Base-by-base conservation (phyloP, 2,797 vertebrate species). In the Melopsittacus undulatus region DNA sequence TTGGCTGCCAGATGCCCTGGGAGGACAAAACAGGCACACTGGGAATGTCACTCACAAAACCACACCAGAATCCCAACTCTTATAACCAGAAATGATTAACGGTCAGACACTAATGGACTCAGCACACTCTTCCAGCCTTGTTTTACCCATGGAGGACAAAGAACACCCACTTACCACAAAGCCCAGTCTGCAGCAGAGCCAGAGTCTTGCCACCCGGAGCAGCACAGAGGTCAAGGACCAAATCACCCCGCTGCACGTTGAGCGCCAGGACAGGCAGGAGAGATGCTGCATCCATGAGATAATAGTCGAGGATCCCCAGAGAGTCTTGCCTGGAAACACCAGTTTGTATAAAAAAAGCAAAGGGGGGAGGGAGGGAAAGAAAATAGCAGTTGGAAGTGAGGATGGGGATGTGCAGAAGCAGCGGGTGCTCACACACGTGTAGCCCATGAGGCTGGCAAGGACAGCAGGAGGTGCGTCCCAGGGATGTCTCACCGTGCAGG, bases 271-370 rank as follows among this genome's bases (percentile, higher is more conserved):
- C 99, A 10, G 99, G 99, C 62, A 99, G 96, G 57, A 99, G 82
- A 10, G 99, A 99, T 0, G 99, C 98, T 16, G 99, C 99, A 5
- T 99, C 99, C 98, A 99, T 97, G 84, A 99, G 98, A 72, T 99
- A 99, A 96, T 99, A 99, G 49, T 97, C 94, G 7, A 99, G 93
- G 46, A 98, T 90, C 10, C 99, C 98, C 18, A 87, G 45, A 13
- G 38, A 9, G 62, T 99, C 98, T 3, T 97, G 98, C 83, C 99
- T 99, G 92, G 32, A 96, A 97, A 78, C 59, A 97, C 15, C 61
- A 57, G 52, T 93, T 70, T 74, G 23, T 0, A 0, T 9, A 10
- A 52, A 18, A 75, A 86, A 46, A 76, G 19, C 9, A 83, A 54
- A 52, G 0, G 0, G 7, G 11, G 1, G 3, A 87, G 13, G 18